Base-by-base conservation (phyloP, 2,888 invertebrate species). In the Griposia aprilina region DNA sequence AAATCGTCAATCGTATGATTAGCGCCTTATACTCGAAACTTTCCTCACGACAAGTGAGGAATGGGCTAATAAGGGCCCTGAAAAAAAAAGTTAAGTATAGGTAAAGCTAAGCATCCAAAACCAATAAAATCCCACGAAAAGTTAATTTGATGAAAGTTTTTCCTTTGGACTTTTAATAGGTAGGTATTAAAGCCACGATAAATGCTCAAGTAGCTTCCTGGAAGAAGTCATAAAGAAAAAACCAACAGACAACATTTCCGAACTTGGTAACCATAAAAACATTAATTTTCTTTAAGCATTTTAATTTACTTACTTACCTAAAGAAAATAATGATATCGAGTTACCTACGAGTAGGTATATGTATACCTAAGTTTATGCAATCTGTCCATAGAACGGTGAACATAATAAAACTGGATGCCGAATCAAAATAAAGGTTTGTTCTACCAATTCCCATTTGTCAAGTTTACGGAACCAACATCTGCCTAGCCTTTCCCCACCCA, bases 161-260 rank as follows among this genome's bases (percentile, higher is more conserved):
- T 41, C 2, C 41, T 41, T 41, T 45, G 10, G 45, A 45, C 45
- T 50, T 50, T 50, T 52, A 80, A 30, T 62, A 15, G 26, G 36
- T 62, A 15, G 26, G 36, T 50, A 74, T 80, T 63, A 73, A 65
- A 74, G 63, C 57, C 50, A 74, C 67, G 41, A 84, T 84, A 87
- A 84, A 86, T 65, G 36, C 70, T 73, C 60, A 10, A 67, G 45
- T 17, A 80, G 69, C 63, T 82, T 87, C 74, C 76, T 78, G 74
- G 23, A 68, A 59, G 62, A 74, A 74, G 36, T 57, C 45, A 55
- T 78, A 85, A 84, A 82, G 72, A 68, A 76, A 66, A 73, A 15
- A n/a, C 52, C 76, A 30, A 62, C 48, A 66, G 71, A 85, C 68
- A 74, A 71, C 57, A 70, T 75, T 78, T 63, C 67, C 41, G 36